Base-by-base conservation (phyloP, 1,140 invertebrate genomes). In the Hormaphis cornu region DNA sequence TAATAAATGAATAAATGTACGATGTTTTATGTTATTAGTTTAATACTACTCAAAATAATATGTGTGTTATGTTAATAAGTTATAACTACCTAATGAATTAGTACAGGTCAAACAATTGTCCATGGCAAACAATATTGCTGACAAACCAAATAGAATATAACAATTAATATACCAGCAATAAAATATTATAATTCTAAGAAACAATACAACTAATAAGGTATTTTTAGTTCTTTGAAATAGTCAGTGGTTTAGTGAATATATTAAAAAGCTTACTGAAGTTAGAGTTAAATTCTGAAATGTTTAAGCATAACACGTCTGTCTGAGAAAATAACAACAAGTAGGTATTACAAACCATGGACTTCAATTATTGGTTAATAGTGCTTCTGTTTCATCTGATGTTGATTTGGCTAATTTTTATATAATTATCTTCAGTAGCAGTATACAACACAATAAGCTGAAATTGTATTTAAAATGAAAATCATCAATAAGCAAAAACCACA, bases 231-330 rank as follows among this genome's bases (percentile, higher is more conserved):
- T n/a, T n/a, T n/a, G n/a, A n/a, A n/a, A 33, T 33, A 10, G 5
- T 14, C 14, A 40, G 14, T 37, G 12, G 33, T 58, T 37, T 24
- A 40, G 33, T 58, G 33, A 58, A 24, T 8, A 58, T 9, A 40
- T 74, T 73, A 56, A 8, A 58, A 40, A 58, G 33, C 33, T 58
- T 37, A 58, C 12, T 24, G 1, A 58, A 37, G 33, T 58, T 40
- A 58, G 54, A 37, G 54, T 35, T 58, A 2, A 24, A 14, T 58
- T 58, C 22, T 37, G 22, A 40, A 58, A 14, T 40, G 54, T 58
- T 58, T 37, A 56, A 58, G 53, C 53, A 24, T 22, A 56, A 24
- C 54, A 58, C 35, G 22, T 58, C 35, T 40, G 35, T 58, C 20
- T 22, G 54, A 37, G 54, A 40, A 20, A 37, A 40, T 14, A n/a